These are phyloP conservation scores for Tylochromis polylepis DNA, from an alignment of 2,113 vertebrate genomes.

Conservation along the genomic window DNA sequence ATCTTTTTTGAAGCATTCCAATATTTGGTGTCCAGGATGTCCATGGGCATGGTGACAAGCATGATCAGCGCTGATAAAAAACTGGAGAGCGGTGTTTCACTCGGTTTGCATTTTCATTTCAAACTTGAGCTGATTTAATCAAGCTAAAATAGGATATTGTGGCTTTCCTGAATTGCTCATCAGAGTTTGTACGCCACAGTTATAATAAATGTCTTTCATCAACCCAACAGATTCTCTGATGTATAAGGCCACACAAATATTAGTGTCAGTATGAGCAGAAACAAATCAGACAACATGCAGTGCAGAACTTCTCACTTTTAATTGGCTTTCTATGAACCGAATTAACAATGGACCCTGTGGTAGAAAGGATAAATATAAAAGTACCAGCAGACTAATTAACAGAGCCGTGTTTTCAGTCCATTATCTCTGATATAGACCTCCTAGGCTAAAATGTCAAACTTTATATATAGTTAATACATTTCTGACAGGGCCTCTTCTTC, in stretches of 20 bases:
- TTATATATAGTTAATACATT: not conserved
- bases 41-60: not conserved
- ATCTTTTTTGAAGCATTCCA: not conserved
- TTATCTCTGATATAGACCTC: conserved; percentile 6
- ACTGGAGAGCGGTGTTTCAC: not conserved
- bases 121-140: not conserved
- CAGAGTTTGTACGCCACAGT: not conserved
- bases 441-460: not conserved
- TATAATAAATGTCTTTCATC: not conserved
- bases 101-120: not conserved
- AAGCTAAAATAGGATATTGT: not conserved
- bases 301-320: not conserved
- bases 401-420: not conserved
- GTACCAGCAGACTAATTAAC: not conserved
- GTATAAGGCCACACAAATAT: not conserved
- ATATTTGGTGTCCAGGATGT: not conserved
- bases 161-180: not conserved
- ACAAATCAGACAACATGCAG: not conserved
- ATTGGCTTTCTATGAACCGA: not conserved
- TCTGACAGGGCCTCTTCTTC: not conserved
- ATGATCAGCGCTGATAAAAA: not conserved
- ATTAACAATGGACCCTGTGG: not conserved
- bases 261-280: not conserved
- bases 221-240: not conserved
- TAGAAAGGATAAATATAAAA: conserved; percentile 9